These are phyloP conservation scores for Crioceris asparagi DNA, from an alignment of 2,888 invertebrate genomes.

Conservation along the genomic window DNA sequence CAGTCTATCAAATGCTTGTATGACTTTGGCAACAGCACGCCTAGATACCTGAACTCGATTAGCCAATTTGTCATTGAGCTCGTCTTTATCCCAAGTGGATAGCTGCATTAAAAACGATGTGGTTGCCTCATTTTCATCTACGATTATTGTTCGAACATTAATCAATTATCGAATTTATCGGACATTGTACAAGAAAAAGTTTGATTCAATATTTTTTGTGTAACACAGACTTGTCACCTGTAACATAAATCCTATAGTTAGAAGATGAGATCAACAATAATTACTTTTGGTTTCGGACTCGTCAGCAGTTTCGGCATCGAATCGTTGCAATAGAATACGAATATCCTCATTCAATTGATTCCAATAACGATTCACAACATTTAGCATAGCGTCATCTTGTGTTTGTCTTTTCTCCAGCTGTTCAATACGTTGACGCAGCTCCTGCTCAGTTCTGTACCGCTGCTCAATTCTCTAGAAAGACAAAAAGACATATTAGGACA, in stretches of 20 bases:
- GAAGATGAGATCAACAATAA: neutral
- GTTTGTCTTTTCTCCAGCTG: constrained; percentile 90
- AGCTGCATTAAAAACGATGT: constrained; percentile 91
- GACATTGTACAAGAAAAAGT: too few species aligned
- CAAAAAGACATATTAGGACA: neutral
- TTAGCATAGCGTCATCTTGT: constrained; percentile 94
- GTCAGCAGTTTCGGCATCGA: constrained; percentile 95
- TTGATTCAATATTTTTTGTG: too few species aligned
- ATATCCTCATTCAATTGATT: constrained; percentile 96
- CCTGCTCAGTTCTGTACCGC: constrained; percentile 77
- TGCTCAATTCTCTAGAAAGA: constrained; percentile 72
- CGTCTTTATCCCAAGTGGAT: constrained; percentile 96
- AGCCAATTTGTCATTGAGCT: constrained; percentile 89
- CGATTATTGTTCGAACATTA: constrained; percentile 19
- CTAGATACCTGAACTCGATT: constrained; percentile 95
- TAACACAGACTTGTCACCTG: too few species aligned
- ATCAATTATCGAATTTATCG: too few species aligned
- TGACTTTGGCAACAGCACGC: constrained; percentile 90
- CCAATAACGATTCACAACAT: constrained; percentile 96
- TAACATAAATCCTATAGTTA: too few species aligned
- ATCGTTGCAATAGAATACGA: constrained; percentile 82
- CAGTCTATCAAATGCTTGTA: constrained; percentile 91
- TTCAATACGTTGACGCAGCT: constrained; percentile 82
- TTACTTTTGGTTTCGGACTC: constrained; percentile 90
- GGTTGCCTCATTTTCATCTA: constrained; percentile 92